Conservation (phyloP, 1,140 invertebrate species). For the Streblospio benedicti region DNA sequence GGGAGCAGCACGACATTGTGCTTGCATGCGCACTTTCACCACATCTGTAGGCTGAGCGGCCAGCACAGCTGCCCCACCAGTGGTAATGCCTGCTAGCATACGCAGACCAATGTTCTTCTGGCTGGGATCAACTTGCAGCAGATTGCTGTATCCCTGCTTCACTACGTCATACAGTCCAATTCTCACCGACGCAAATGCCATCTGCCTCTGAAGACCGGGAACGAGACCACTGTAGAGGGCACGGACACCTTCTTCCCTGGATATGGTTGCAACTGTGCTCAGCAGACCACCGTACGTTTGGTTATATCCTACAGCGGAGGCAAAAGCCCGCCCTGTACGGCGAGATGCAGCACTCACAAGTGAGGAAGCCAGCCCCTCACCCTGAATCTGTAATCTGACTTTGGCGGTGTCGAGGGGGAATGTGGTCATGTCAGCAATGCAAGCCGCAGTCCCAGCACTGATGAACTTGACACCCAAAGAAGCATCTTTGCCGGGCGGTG, state of each 20-base stretch:
- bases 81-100: conserved; percentile 59
- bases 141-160: conserved; percentile 55
- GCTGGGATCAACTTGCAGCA: conserved; percentile 49
- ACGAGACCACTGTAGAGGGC: conserved; percentile 63
- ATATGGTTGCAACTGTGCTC: conserved; percentile 56
- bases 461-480: conserved; percentile 46
- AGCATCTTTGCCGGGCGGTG: no score
- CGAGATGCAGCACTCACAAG: not conserved
- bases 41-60: conserved; percentile 65
- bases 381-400: conserved; percentile 53
- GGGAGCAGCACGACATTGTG: conserved; percentile 46
- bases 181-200: conserved; percentile 64
- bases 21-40: conserved; percentile 62
- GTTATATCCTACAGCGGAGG: no score
- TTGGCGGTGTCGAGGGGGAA: conserved; percentile 67
- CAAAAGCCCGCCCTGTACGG: not conserved
- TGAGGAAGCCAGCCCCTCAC: conserved; percentile 7
- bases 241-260: conserved; percentile 56
- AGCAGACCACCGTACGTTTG: conserved; percentile 53
- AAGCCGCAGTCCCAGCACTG: conserved; percentile 60
- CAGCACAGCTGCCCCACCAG: conserved; percentile 58
- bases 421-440: conserved; percentile 59
- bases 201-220: conserved; percentile 64
- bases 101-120: conserved; percentile 39
- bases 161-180: conserved; percentile 63